Evolutionary conservation across 2,113 vertebrate species (phyloP), one percentile per base, ranked within the genome.

Genomic region (Oxyura jamaicensis): DNA sequence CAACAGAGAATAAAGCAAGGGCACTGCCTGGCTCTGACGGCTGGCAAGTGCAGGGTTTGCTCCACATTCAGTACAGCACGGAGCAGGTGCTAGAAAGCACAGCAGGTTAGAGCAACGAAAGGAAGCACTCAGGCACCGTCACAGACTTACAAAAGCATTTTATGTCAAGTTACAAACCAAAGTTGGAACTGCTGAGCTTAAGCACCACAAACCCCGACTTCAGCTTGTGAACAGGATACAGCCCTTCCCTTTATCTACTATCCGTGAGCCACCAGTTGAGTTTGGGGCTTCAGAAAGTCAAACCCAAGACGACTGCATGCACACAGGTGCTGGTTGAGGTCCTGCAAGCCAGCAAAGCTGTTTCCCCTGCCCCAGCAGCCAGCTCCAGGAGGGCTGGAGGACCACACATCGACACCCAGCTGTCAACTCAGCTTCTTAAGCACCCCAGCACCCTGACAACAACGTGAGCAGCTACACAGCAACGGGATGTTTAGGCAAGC

Each of bases 401-500:
- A 55, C 53, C 3, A 6, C 25, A 75, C 28, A 29, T 26, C n/a
- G 23, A 44, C 1, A 8, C 25, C 13, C 19, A 29, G 42, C 12
- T 53, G 48, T 11, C 12, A 80, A 39, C 36, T 15, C 0, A 59
- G 55, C 13, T 46, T 63, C 36, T 25, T 8, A 56, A 59, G 55
- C 41, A 12, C 59, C 46, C 41, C 3, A 8, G 11, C 39, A 66
- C 6, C 16, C 12, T 15, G 28, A 58, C 14, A 3, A 6, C 13
- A 35, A 7, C 11, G 2, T 0, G 1, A 23, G 23, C 63, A 77
- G 36, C 46, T 52, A 19, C 5, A 3, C 0, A 0, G 25, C 75
- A 44, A 1, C 0, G 9, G 26, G 4, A 74, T 10, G 2, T 53
- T 25, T 2, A 42, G 3, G 22, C 26, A 53, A 77, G 25, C 53